phyloP scores from a whole-genome alignment of 1,140 invertebrate species.

The Caenorhabditis elegans region WBcel235 BX284606.5:15537001-15537500 shows the following conservation, averaged over 20 bases:
- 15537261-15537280: neutral
- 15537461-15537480: neutral
- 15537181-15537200: neutral
- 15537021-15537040: too few relatives aligned
- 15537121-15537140: too few relatives aligned
- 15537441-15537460: too few relatives aligned
- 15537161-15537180: neutral
- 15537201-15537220: neutral
- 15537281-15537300: neutral
- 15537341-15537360: neutral
- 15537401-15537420: slow-evolving; percentile 14
- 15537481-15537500: neutral
- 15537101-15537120: too few relatives aligned
- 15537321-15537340: neutral
- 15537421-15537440: neutral
- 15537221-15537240: too few relatives aligned
- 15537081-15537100: too few relatives aligned
- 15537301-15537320: slow-evolving; percentile 10
- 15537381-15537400: neutral
- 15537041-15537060: neutral
- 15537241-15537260: neutral
- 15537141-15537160: neutral
- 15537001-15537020: too few relatives aligned
- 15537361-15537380: neutral
- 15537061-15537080: too few relatives aligned